Evolutionary conservation across 2,113 vertebrate species (phyloP), one percentile per base, ranked within the genome.

Genomic region (Lipophrys pholis): DNA sequence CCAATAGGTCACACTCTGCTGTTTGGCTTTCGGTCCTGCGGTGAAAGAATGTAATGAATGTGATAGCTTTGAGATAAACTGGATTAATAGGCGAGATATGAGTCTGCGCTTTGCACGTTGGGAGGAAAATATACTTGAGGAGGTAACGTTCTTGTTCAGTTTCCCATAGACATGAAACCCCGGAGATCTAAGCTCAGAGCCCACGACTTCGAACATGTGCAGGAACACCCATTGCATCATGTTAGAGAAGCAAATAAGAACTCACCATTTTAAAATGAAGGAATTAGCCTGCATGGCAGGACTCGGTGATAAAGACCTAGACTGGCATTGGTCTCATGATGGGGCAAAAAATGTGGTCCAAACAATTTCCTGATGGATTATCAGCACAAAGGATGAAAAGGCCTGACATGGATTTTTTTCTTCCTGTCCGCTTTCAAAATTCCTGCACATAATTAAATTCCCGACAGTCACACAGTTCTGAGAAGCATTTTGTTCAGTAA

Each of bases 1-100:
- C 56, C 78, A 49, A 71, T 78, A 80, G 81, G 77, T 81, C 80
- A 73, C 72, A 50, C 30, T 17, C 40, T 42, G 70, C 70, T 55
- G 69, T 80, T 84, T 77, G 57, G 67, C 51, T 76, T 62, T 52
- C 8, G 73, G 50, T 59, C 55, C 51, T 64, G 21, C 0, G 2
- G 42, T 15, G 54, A 65, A 16, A 48, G 46, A 39, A 68, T 58
- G 61, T 68, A 61, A 83, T 87, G 49, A 70, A 69, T 81, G 42
- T 65, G 15, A 71, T 39, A 43, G 41, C 21, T 59, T 60, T 54
- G 58, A 81, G 59, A 74, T 71, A 42, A 83, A 67, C 16, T 53
- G 52, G 69, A 83, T 80, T 73, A 61, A 60, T 51, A 11, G 60
- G 73, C 0, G 10, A 1, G 6, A 6, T 16, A 30, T 42, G 49